These are phyloP conservation scores for Procambarus virginalis DNA, from an alignment of 1,140 invertebrate species.

Conservation along the genomic window DNA sequence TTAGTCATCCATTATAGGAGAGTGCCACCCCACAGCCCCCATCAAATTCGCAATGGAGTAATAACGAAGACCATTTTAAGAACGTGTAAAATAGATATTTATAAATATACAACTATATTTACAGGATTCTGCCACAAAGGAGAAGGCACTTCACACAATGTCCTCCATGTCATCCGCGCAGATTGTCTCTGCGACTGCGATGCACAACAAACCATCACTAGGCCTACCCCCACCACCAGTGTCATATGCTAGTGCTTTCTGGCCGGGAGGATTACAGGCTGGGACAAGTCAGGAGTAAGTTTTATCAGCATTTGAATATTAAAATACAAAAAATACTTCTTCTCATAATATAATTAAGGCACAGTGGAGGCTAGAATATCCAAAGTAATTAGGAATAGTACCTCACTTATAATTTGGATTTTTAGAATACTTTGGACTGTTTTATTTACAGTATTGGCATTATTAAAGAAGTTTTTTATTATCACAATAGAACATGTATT, in stretches of 20 bases:
- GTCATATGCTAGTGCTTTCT: constrained; percentile 79
- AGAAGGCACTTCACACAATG: constrained; percentile 97
- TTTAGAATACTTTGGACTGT: too few species aligned
- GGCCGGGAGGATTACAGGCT: constrained; percentile 94
- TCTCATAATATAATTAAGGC: background rate
- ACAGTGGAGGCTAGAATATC: constrained; percentile 26
- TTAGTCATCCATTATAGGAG: too few species aligned
- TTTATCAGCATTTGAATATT: background rate
- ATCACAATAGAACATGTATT: too few species aligned
- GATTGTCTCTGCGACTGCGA: constrained; percentile 90
- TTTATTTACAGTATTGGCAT: too few species aligned
- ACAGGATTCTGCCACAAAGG: constrained; percentile 93
- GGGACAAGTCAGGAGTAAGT: constrained; percentile 95
- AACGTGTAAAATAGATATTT: background rate
- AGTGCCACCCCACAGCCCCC: too few species aligned
- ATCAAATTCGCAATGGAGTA: background rate
- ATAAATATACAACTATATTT: constrained; percentile 30
- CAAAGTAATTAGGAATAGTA: constrained; percentile 6
- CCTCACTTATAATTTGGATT: background rate
- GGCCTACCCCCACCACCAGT: constrained; percentile 73
- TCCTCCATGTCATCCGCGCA: constrained; percentile 96
- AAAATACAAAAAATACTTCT: background rate
- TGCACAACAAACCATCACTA: constrained; percentile 79
- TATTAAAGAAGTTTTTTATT: too few species aligned
- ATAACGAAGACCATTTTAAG: background rate